Evolutionary conservation across 2,888 invertebrate genomes (phyloP), one percentile per base, ranked within the genome.

Genomic region (Endomychus coccineus): DNA sequence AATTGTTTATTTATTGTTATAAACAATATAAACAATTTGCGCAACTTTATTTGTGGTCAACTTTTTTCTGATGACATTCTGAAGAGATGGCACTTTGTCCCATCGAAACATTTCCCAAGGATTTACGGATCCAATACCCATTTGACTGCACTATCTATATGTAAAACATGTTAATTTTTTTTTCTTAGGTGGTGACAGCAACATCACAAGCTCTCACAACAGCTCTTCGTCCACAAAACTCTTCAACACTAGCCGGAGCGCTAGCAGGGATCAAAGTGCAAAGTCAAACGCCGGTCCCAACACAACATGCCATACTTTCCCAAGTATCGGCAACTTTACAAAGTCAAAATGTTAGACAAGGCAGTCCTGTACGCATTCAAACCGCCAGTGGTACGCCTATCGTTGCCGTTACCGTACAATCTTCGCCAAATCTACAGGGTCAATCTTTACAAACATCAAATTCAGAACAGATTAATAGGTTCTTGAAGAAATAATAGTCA

Each of bases 311-410:
- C 2, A 51, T 75, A 4, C 60, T 75, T 27, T 72, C 70, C 12
- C 74, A 75, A 51, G 69, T 70, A 29, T 69, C 73, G 11, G 71
- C 71, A 48, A 73, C 63, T 40, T 71, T 68, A 49, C 71, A 44
- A 61, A 72, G 67, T 54, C 74, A 68, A 61, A 57, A 59, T 39
- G 59, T 63, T 15, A 60, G 74, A 2, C 74, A 74, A 48, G 70
- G 67, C 44, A 77, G 74, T 55, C 79, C 76, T 39, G 77, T 78
- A 15, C 77, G 43, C 73, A 78, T 58, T 69, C 75, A 13, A 68
- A 70, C 36, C 52, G 65, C 32, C 59, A 33, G 63, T 61, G 35
- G 69, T 21, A 67, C 71, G 4, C 73, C 74, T 17, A 58, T 75
- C 15, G 68, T 79, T 5, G 71, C 76, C 3, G 77, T 78, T 11